Base-by-base conservation (phyloP, 2,888 invertebrate species). In the Nomada lathburiana region DNA sequence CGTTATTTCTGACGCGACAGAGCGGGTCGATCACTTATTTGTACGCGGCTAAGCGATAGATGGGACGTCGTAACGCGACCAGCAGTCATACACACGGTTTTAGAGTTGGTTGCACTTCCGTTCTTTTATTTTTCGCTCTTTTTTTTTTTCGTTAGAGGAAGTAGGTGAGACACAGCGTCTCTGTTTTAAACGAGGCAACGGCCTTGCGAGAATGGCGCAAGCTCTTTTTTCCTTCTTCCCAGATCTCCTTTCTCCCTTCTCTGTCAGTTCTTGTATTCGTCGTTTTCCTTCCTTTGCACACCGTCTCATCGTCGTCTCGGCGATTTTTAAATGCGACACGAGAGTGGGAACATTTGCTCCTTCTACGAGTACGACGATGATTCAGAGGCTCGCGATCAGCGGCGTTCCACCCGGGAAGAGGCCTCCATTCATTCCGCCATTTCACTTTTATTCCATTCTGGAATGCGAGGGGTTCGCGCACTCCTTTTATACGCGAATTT, bases 181-280 rank as follows among this genome's bases (percentile, higher is more conserved):
- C 83, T 79, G 70, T 74, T 73, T 81, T 82, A 80, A 84, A 82
- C 82, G 79, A 76, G 74, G 76, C 81, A 80, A 81, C 85, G 85
- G 75, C 85, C 85, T 85, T 85, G 85, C 75, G 65, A 53, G 82
- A 82, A 84, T 59, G 64, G 60, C 60, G 29, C 65, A 50, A 60
- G 55, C 67, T 74, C 50, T 68, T 80, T 76, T 80, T 74, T 81
- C 20, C 59, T 59, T 64, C 29, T 47, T 57, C 60, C 44, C 55
- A 10, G n/a, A 26, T 52, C 63, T 29, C 20, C 50, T 36, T 16
- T 42, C 3, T 44, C 11, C 18, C 50, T 26, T 44, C 55, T 36
- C 52, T 26, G 47, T 36, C 20, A 2, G 57, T 42, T 36, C 29
- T 18, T 47, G 42, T 50, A 23, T 20, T 20, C 7, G 47, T 29